A percentile compares a stretch with the other conserved stretches of the same genome.
These are phyloP conservation scores for Clarias pachynema DNA, from an alignment of 2,797 vertebrate genomes.

Conservation along the genomic window DNA sequence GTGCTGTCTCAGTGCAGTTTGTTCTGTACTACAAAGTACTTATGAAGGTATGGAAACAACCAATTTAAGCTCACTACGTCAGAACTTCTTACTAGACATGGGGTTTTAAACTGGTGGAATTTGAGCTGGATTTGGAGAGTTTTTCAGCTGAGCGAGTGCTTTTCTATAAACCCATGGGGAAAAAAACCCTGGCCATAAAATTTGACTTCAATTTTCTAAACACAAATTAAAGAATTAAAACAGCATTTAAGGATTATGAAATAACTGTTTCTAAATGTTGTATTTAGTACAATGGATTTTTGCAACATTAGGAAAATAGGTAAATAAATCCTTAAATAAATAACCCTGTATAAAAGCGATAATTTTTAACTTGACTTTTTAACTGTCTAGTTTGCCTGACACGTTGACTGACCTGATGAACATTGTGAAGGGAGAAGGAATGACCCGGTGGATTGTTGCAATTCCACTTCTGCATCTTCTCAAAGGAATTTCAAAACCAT, in stretches of 20 bases:
- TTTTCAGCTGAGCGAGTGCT: too few species aligned
- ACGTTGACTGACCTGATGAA: slow-evolving; percentile 51
- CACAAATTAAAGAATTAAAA: neutral
- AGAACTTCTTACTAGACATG: too few species aligned
- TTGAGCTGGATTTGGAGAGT: too few species aligned
- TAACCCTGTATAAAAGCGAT: neutral
- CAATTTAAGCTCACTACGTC: too few species aligned
- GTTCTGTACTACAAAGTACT: too few species aligned
- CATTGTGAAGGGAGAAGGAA: rapidly evolving
- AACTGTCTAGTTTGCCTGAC: slow-evolving; percentile 61
- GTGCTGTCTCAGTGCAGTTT: too few species aligned
- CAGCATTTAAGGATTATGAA: neutral
- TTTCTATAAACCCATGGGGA: neutral
- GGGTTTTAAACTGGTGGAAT: too few species aligned
- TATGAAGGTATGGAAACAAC: too few species aligned
- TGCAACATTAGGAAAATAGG: too few species aligned
- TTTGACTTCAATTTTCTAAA: neutral
- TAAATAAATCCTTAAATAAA: neutral
- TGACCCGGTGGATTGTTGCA: slow-evolving; percentile 75
- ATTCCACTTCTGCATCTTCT: slow-evolving; percentile 85
- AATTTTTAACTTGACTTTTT: neutral
- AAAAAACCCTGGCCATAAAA: neutral
- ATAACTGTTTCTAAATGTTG: neutral
- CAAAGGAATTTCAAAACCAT: slow-evolving; percentile 50
- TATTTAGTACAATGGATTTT: too few species aligned